Evolutionary conservation across 2,113 vertebrate species (phyloP), one percentile per base, ranked within the genome.

Genomic region (Nannospalax galili): DNA sequence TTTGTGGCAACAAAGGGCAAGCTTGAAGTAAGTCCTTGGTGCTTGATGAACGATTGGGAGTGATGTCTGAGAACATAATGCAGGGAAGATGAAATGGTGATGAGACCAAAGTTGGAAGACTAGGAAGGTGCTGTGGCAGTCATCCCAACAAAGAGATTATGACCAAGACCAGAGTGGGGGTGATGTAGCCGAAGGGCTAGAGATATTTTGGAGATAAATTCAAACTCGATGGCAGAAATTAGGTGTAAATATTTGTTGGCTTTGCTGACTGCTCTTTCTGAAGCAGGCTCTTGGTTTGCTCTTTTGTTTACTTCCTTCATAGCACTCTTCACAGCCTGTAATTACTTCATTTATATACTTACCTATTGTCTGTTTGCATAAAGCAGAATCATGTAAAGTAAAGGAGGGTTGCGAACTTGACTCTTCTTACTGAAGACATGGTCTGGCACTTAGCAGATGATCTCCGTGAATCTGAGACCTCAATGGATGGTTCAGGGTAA

Each of bases 221-320:
- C n/a, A 24, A 64, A 16, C 12, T 14, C 60, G n/a, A 14, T 65
- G n/a, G 67, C 28, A 87, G 52, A 37, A 74, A 82, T 64, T n/a
- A 9, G 73, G 62, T 35, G 48, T 65, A 81, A 72, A 7, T 91
- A 84, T 70, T 35, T 96, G 79, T 64, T 96, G 91, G 62, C 62
- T 95, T 88, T 88, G 74, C 69, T 56, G 72, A 42, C 22, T 85
- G 48, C 69, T 92, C 81, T 90, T 81, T 85, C 69, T 86, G 89
- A 91, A 86, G 64, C 16, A 93, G 45, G 56, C n/a, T 90, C 67
- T 96, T 82, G 16, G 1, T 64, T 92, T 82, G 64, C 37, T 93
- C 79, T 90, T 69, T 62, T 86, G 85, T 95, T 95, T 95, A 91
- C 86, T 91, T 95, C 69, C 95, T 89, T 91, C 65, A 79, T 15